These are phyloP conservation scores for Ametastegia equiseti DNA, from an alignment of 2,888 invertebrate species.

Conservation along the genomic window DNA sequence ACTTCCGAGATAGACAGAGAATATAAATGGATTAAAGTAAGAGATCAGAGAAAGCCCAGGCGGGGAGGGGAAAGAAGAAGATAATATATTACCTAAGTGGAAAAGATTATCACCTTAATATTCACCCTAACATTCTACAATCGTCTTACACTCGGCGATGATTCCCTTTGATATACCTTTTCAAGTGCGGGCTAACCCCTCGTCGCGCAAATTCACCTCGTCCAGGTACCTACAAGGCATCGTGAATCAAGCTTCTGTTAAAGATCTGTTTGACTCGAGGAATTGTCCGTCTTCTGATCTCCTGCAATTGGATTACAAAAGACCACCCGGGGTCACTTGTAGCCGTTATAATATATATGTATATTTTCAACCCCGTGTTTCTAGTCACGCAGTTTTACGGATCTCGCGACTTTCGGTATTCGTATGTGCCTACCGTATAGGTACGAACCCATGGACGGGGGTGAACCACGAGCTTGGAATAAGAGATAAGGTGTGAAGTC, in stretches of 20 bases:
- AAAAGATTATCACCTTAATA: constrained; percentile 32
- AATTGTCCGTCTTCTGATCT: neutral
- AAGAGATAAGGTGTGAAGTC: neutral
- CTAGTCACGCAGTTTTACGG: neutral
- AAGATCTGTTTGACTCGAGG: neutral
- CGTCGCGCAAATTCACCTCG: neutral
- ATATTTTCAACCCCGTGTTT: neutral
- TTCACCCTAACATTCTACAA: constrained; percentile 15
- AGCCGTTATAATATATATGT: neutral
- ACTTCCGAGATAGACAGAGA: neutral
- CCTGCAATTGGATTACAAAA: neutral
- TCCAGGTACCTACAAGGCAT: too few relatives aligned
- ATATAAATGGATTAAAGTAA: constrained; percentile 11
- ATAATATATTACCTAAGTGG: constrained; percentile 16
- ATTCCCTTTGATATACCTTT: constrained; percentile 23
- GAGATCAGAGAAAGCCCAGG: too few relatives aligned
- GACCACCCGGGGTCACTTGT: neutral
- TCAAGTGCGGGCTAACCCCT: too few relatives aligned
- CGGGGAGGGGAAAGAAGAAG: neutral
- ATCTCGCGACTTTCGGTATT: neutral
- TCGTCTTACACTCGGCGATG: constrained; percentile 8
- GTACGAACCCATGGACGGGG: neutral
- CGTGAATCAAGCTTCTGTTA: too few relatives aligned
- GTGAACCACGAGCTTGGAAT: neutral
- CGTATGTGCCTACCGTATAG: neutral